These are phyloP conservation scores for Hippasteria phrygiana DNA, from an alignment of 53 echinoderm and acorn worm species.

Conservation along the genomic window DNA sequence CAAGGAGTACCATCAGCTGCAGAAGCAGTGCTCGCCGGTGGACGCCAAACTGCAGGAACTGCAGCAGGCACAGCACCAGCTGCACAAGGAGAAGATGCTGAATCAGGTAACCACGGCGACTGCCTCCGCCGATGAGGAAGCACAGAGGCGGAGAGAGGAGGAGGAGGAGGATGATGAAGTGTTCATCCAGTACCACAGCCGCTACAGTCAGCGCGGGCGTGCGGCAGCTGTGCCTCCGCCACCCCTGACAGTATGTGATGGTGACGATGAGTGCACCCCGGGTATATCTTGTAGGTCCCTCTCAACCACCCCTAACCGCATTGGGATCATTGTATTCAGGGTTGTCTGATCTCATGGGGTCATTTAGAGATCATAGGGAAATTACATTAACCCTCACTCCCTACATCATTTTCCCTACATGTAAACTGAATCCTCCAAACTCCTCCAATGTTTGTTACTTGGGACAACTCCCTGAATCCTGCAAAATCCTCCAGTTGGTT, in stretches of 20 bases:
- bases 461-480: too few species aligned
- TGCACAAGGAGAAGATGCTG: conserved; percentile 82
- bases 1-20: conserved; percentile 89
- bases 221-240: neutral
- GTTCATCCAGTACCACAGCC: conserved; percentile 53
- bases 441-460: too few species aligned
- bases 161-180: conserved; percentile 50
- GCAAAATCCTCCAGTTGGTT: too few species aligned
- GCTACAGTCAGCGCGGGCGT: conserved; percentile 15
- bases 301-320: neutral
- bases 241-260: conserved; percentile 56
- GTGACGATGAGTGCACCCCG: conserved; percentile 47
- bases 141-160: conserved; percentile 20
- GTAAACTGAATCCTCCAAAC: too few species aligned
- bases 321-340: neutral
- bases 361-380: neutral
- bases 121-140: neutral
- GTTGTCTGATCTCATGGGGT: neutral
- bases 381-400: neutral
- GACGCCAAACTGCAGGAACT: conserved; percentile 77
- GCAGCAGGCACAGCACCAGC: conserved; percentile 89
- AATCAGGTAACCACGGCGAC: conserved; percentile 48
- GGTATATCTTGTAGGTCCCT: conserved; percentile 51
- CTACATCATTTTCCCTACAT: neutral
- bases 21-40: conserved; percentile 81